These are phyloP conservation scores for Eremophila alpestris DNA, from an alignment of 2,797 vertebrate genomes.

Conservation along the genomic window DNA sequence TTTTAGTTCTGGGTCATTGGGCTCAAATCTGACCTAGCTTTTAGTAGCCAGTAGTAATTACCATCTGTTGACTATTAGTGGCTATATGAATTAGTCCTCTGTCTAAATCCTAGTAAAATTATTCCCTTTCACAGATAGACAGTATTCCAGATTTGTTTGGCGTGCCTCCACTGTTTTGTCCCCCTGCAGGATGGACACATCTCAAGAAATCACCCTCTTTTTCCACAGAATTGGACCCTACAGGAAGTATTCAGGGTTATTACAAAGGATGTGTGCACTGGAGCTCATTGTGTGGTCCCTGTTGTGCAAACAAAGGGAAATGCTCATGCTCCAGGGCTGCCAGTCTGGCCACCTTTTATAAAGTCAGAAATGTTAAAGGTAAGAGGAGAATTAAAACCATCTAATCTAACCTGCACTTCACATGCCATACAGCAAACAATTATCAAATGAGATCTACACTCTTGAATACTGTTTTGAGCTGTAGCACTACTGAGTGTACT, in stretches of 20 bases:
- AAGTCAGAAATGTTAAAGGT: background rate
- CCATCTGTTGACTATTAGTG: conserved; percentile 50
- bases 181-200: background rate
- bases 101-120: background rate
- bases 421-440: background rate
- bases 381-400: background rate
- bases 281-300: background rate
- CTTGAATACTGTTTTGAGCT: background rate
- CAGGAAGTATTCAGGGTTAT: background rate
- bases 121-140: background rate
- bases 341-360: background rate
- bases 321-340: background rate
- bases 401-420: background rate
- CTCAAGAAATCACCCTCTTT: background rate
- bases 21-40: conserved; percentile 34
- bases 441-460: background rate
- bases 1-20: conserved; percentile 43
- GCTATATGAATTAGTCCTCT: background rate
- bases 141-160: background rate
- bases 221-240: background rate
- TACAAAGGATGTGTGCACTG: background rate
- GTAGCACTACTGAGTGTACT: background rate
- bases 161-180: background rate
- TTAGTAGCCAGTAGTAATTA: conserved; percentile 27
- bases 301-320: background rate